Evolutionary conservation across 2,113 vertebrate genomes (phyloP).

Genomic region (Seriola aureovittata): DNA sequence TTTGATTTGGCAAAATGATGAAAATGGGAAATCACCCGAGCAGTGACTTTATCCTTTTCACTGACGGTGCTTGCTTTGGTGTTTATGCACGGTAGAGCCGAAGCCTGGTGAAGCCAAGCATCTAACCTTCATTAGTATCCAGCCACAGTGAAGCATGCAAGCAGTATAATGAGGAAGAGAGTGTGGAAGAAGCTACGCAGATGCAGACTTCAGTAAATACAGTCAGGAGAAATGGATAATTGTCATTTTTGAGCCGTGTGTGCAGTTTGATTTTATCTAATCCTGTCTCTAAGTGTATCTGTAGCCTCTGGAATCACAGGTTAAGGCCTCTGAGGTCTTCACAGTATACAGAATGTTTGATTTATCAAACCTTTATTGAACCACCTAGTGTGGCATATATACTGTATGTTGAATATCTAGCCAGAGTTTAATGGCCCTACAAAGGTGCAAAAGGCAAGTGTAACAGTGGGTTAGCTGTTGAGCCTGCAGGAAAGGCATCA

Average conservation of each 20-base stretch:
- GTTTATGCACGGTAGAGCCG: not conserved
- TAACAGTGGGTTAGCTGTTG: not conserved
- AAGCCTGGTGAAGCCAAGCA: conserved; percentile 27
- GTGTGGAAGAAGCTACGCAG: conserved; percentile 5
- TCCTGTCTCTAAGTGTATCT: not conserved
- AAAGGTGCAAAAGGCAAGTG: not conserved
- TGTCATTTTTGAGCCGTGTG: not conserved
- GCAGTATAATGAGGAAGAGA: conserved; percentile 25
- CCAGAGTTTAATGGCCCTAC: not conserved
- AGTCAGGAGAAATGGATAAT: not conserved
- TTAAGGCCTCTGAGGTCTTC: not conserved
- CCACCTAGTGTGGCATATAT: not conserved
- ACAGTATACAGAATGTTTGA: not conserved
- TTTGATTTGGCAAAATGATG: conserved; percentile 31
- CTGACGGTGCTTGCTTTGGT: conserved; percentile 24
- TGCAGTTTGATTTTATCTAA: not conserved
- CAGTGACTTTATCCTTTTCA: conserved; percentile 39
- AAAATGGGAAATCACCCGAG: conserved; percentile 38
- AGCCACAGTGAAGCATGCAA: not conserved
- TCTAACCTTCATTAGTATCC: conserved; percentile 37
- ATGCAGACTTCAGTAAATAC: conserved; percentile 10
- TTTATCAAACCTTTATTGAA: not conserved
- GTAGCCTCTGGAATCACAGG: not conserved
- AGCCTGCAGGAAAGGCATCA: not conserved
- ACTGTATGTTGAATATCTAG: not conserved